Conservation (phyloP, 2,113 vertebrate species). For the Larimichthys polyactis region DNA sequence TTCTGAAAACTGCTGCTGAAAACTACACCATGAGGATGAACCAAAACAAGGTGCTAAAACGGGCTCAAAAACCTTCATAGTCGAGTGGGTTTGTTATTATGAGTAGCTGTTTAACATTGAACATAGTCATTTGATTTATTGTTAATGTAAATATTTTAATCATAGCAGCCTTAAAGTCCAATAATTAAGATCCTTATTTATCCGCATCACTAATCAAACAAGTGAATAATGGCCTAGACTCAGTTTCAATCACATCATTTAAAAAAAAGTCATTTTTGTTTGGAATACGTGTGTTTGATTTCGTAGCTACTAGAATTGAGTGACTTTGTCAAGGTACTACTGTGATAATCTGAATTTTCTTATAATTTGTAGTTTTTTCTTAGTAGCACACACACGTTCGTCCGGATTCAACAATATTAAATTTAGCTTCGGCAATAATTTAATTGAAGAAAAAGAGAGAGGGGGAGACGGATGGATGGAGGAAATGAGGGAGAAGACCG, state of each 20-base stretch:
- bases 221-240: too few species aligned
- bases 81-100: background rate
- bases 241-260: background rate
- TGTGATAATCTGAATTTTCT: too few species aligned
- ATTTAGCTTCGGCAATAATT: background rate
- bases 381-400: background rate
- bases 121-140: background rate
- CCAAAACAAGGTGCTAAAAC: background rate
- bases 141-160: background rate
- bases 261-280: background rate
- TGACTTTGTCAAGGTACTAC: too few species aligned
- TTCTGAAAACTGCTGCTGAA: too few species aligned
- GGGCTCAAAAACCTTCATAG: background rate
- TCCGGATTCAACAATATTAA: background rate
- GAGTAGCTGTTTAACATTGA: background rate
- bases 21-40: background rate
- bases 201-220: background rate
- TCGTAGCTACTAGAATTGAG: background rate
- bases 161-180: background rate
- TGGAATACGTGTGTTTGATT: too few species aligned
- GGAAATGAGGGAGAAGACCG: constrained; percentile 40
- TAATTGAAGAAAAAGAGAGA: constrained; percentile 1
- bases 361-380: background rate
- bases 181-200: too few species aligned
- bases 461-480: constrained; percentile 41